These are phyloP conservation scores for Orcinus orca DNA, from an alignment of 2,113 vertebrate genomes.

Conservation along the genomic window DNA sequence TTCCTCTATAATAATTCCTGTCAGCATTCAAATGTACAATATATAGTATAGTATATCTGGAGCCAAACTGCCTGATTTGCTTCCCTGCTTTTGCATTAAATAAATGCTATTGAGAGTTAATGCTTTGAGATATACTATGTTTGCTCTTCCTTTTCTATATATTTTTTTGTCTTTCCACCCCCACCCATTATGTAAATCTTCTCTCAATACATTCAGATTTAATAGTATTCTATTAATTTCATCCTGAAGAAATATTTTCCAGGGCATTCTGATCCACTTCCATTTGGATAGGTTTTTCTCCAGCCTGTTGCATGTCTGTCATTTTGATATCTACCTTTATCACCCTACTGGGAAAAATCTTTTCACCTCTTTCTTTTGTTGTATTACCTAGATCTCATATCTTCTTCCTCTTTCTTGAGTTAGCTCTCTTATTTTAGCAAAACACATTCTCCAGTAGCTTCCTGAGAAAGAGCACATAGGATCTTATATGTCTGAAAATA, in stretches of 20 bases:
- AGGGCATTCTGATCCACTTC: background rate
- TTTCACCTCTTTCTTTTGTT: background rate
- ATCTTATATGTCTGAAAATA: background rate
- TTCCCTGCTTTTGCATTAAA: background rate
- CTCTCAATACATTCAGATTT: background rate
- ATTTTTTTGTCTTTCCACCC: background rate
- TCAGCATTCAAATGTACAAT: background rate
- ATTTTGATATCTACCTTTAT: background rate
- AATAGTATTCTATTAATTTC: background rate
- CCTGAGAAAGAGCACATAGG: background rate
- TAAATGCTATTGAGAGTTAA: background rate
- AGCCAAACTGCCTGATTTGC: background rate
- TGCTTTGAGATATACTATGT: background rate
- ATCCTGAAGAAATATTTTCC: background rate
- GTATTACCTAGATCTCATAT: background rate
- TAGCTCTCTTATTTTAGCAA: background rate
- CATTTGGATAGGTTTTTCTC: background rate
- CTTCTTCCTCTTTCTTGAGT: background rate
- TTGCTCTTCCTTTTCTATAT: background rate
- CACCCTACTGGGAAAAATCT: background rate
- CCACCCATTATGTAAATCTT: background rate
- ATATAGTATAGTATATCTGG: background rate
- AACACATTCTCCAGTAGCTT: background rate
- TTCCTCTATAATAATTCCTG: background rate
- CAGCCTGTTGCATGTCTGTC: background rate